A percentile compares a stretch with the other conserved stretches of the same genome.
Conservation (phyloP, 2,888 invertebrate species). For the Tanypteryx hageni region DNA sequence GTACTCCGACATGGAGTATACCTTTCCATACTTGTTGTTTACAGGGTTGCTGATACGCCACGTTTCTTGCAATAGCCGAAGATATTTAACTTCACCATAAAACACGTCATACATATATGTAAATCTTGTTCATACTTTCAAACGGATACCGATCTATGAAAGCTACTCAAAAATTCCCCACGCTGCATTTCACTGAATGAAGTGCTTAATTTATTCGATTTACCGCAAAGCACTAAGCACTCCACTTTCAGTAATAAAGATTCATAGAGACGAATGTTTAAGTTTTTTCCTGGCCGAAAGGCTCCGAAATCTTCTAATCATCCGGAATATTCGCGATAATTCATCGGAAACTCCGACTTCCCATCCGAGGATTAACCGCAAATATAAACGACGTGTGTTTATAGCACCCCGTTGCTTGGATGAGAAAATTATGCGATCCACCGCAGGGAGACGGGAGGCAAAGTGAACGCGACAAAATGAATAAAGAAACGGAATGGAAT, state of each 20-base stretch:
- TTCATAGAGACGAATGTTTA: too few species aligned
- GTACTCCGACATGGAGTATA: too few species aligned
- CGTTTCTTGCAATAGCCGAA: too few species aligned
- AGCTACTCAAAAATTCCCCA: too few species aligned
- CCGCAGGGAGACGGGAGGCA: background rate
- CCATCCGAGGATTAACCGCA: background rate
- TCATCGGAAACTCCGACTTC: background rate
- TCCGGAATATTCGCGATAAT: background rate
- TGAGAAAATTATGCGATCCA: slow-evolving; percentile 17
- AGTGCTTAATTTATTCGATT: background rate
- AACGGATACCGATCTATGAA: too few species aligned
- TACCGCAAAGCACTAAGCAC: background rate
- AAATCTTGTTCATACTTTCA: too few species aligned
- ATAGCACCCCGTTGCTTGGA: background rate
- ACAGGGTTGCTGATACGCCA: too few species aligned
- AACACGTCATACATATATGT: too few species aligned
- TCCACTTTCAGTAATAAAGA: too few species aligned
- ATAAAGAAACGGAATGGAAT: background rate
- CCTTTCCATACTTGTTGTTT: too few species aligned
- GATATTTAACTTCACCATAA: too few species aligned
- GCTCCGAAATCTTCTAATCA: background rate
- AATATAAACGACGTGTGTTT: background rate
- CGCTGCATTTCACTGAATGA: too few species aligned
- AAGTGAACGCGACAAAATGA: background rate
- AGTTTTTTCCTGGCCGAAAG: background rate